Evolutionary conservation across 2,888 invertebrate species (phyloP), one percentile per base, ranked within the genome.

Genomic region (Protophormia terraenovae): DNA sequence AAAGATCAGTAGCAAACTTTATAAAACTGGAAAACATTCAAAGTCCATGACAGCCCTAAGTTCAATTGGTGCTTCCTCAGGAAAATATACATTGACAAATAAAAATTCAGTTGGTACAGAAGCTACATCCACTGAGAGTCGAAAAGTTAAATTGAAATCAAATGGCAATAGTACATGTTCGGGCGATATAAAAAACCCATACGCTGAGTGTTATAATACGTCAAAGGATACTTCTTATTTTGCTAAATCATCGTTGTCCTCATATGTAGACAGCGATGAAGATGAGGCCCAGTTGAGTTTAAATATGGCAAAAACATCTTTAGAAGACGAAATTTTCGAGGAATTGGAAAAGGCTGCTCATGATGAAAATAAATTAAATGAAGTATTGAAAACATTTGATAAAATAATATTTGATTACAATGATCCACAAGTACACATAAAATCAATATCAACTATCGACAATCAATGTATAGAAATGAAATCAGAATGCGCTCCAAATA

Each of bases 321-420:
- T 93, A 27, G 93, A 93, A 81, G 93, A 92, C 83, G 93, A 93
- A 87, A 93, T 93, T 55, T 93, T 93, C 71, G 91, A 93, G n/a
- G 93, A 93, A 84, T 88, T 93, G 22, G 92, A 93, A 84, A 93
- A 92, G 86, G 93, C 90, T 8, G 91, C 93, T 2, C 92, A 93
- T 53, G 92, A 92, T 77, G 93, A 93, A 80, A 92, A 93, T 10
- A 93, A 93, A 88, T 87, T 94, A 41, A 92, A 93, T 86, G 93
- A 92, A 10, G 94, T 93, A 22, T 91, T 94, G 50, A 93, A 93
- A 75, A 94, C 93, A 87, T 94, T 94, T 85, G 94, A 94, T 88
- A 93, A 93, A 88, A 94, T 94, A 86, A 84, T 94, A 7, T 91
- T 91, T 29, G 94, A 94, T 72, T 94, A 93, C 87, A 83, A 72